Percentiles rank a stretch among this genome's conserved stretches.
These are phyloP conservation scores for Loxodonta africana DNA, from an alignment of 2,113 vertebrate genomes.

Conservation along the genomic window DNA sequence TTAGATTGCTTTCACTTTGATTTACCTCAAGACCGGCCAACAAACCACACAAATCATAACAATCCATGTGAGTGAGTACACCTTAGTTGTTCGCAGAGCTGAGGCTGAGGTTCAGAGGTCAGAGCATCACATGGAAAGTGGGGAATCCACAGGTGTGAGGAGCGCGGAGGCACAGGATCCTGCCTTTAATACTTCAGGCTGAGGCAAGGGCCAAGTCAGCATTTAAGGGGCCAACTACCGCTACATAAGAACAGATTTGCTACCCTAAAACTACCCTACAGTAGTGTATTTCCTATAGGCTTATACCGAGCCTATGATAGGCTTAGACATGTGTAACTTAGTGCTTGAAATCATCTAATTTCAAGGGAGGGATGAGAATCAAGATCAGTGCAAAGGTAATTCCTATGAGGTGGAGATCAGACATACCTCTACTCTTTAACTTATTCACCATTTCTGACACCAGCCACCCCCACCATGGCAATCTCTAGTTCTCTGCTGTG, in stretches of 20 bases:
- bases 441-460: not conserved
- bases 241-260: not conserved
- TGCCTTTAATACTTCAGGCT: not conserved
- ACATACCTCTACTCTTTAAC: not conserved
- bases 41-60: not conserved
- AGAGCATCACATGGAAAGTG: not conserved
- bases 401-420: not conserved
- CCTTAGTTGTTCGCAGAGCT: not conserved
- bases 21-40: not conserved
- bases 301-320: not conserved
- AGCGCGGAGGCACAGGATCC: not conserved
- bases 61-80: not conserved
- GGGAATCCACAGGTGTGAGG: not conserved
- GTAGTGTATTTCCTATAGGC: not conserved
- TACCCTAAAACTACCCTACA: not conserved
- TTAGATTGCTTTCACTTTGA: not conserved
- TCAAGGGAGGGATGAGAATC: not conserved
- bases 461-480: not conserved
- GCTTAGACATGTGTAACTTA: not conserved
- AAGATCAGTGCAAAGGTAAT: not conserved
- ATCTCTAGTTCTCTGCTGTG: not conserved
- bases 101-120: not conserved
- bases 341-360: not conserved
- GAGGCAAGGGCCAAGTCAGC: not conserved
- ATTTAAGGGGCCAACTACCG: not conserved